Conservation (phyloP, 2,888 invertebrate genomes). For the Thumatha senex region DNA sequence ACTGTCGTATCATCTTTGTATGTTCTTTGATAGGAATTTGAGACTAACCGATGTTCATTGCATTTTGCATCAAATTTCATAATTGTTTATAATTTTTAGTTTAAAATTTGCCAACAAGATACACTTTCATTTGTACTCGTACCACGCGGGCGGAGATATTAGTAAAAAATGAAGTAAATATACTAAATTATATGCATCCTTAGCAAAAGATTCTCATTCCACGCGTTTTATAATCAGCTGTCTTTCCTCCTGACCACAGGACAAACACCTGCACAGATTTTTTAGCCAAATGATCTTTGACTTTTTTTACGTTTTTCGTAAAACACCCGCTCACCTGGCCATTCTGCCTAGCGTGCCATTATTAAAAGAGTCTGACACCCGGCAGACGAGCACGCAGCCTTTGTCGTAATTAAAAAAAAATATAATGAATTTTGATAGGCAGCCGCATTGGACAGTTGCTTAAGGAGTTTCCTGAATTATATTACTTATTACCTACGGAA, state of each 20-base stretch:
- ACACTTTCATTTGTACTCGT: no score
- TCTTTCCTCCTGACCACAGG: constrained; percentile 68
- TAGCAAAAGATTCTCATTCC: no score
- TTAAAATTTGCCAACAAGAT: no score
- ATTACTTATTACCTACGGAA: constrained; percentile 39
- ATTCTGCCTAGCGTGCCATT: constrained; percentile 62
- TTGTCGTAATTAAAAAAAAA: constrained; percentile 46
- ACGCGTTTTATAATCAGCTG: constrained; percentile 63
- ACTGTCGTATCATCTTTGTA: no score
- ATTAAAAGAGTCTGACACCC: constrained; percentile 50
- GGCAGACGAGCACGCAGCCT: constrained; percentile 52
- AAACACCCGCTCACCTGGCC: constrained; percentile 69
- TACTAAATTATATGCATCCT: no score
- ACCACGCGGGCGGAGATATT: no score
- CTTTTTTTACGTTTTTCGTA: constrained; percentile 57
- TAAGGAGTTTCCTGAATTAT: constrained; percentile 39
- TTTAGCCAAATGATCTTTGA: constrained; percentile 63
- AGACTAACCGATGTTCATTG: no score
- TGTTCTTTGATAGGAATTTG: no score
- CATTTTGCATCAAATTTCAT: no score
- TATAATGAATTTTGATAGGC: constrained; percentile 48
- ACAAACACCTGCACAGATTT: constrained; percentile 77
- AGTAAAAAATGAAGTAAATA: no score
- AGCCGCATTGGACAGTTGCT: constrained; percentile 37
- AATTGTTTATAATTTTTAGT: no score